Base-by-base conservation (phyloP, 2,888 invertebrate genomes). In the Pseudoips prasinana region DNA sequence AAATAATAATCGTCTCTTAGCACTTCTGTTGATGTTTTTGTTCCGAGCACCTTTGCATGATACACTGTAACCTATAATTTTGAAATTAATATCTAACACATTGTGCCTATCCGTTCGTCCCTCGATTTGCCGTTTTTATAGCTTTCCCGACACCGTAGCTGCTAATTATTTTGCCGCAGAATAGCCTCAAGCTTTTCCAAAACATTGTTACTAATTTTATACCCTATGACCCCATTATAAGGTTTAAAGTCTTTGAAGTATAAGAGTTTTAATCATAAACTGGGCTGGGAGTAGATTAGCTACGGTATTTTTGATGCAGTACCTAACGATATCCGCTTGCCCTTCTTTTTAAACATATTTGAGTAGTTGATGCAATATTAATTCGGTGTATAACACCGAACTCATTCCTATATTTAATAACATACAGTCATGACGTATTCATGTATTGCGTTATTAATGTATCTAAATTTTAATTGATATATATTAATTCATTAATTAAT, bases 1-100 rank as follows among this genome's bases (percentile, higher is more conserved):
- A 74, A 79, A 81, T 83, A 84, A 85, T 86, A 76, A 86, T 78
- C 73, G 76, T 65, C 73, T 79, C 82, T 84, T 83, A 83, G 74
- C 85, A 86, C 86, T 86, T 81, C 82, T 84, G 82, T 80, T 74
- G 78, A 65, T 68, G 78, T 84, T 85, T 83, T 81, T 84, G 75
- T 65, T 44, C 42, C 57, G 72, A 67, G 76, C 82, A 83, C 82
- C 83, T 84, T 84, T 75, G 73, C 70, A 65, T 58, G 70, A 58
- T 62, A 57, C 57, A 46, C 50, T 63, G 64, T 63, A 75, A 73
- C 73, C 86, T 85, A 77, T 85, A 84, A 88, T 88, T 86, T 88
- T 50, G 62, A 69, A 79, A 88, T 87, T 86, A 85, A 88, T 85
- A 85, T 85, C 82, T 83, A 84, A 86, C 87, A 88, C 85, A 84